Conservation (phyloP, 2,113 vertebrate genomes). For the Gnathonemus longibarbis region DNA sequence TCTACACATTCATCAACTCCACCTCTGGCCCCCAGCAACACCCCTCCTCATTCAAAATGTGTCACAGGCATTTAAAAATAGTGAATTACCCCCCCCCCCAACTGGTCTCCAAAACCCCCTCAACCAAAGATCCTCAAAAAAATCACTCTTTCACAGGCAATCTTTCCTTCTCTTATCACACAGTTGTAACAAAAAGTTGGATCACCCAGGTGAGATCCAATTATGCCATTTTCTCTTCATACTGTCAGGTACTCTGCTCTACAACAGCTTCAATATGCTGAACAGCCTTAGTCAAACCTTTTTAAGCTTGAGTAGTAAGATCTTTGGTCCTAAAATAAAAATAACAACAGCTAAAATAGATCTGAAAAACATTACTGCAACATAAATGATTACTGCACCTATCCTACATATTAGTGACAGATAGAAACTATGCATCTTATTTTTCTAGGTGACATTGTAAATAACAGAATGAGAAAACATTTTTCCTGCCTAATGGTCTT, state of each 20-base stretch:
- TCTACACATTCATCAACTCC: slow-evolving; percentile 71
- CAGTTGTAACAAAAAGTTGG: slow-evolving; percentile 15
- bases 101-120: neutral
- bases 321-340: neutral
- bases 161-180: neutral
- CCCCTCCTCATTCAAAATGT: slow-evolving; percentile 30
- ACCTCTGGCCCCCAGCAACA: slow-evolving; percentile 44
- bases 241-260: neutral
- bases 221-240: neutral
- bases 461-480: neutral
- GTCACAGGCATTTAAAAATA: slow-evolving; percentile 26
- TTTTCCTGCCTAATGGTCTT: neutral
- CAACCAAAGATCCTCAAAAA: slow-evolving; percentile 16
- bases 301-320: neutral
- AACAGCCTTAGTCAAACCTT: neutral
- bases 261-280: no score
- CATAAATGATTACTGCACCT: neutral
- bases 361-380: neutral
- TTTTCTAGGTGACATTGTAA: neutral
- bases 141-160: neutral
- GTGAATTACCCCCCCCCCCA: slow-evolving; percentile 24
- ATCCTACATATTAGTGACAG: neutral
- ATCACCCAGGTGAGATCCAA: neutral
- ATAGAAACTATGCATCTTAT: neutral
- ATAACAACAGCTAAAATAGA: neutral